A percentile compares a stretch with the other conserved stretches of the same genome.
phyloP scores from a whole-genome alignment of 1,140 invertebrate species.

The Neotoxoptera formosana region DNA sequence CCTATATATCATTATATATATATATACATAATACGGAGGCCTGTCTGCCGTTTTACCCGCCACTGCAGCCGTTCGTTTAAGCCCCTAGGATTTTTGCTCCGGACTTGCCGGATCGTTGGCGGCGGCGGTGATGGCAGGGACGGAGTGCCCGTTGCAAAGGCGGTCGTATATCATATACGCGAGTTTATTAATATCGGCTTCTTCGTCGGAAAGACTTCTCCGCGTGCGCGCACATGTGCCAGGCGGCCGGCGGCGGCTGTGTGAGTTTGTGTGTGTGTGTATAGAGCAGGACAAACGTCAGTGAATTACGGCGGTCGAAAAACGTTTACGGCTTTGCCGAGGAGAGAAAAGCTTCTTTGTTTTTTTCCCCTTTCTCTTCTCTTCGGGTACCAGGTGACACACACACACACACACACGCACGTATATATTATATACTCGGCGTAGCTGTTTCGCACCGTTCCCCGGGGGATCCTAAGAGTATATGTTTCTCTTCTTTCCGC shows the following conservation, averaged over 20 bases:
- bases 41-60: neutral
- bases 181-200: constrained; percentile 58
- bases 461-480: constrained; percentile 54
- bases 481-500: constrained; percentile 44
- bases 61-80: neutral
- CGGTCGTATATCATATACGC: constrained; percentile 55
- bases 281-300: constrained; percentile 52
- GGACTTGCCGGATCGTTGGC: constrained; percentile 2
- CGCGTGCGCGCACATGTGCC: constrained; percentile 33
- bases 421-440: neutral
- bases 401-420: neutral
- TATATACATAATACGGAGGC: neutral
- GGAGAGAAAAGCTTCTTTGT: constrained; percentile 45
- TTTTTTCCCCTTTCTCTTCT: neutral
- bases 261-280: neutral
- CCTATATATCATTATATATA: neutral
- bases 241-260: neutral
- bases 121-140: neutral
- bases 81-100: constrained; percentile 33
- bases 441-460: constrained; percentile 14
- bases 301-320: constrained; percentile 57
- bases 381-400: constrained; percentile 42
- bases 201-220: constrained; percentile 17
- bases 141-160: neutral
- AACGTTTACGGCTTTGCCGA: constrained; percentile 55